Base-by-base conservation (phyloP, 2,113 vertebrate species). In the Madoqua kirkii region DNA sequence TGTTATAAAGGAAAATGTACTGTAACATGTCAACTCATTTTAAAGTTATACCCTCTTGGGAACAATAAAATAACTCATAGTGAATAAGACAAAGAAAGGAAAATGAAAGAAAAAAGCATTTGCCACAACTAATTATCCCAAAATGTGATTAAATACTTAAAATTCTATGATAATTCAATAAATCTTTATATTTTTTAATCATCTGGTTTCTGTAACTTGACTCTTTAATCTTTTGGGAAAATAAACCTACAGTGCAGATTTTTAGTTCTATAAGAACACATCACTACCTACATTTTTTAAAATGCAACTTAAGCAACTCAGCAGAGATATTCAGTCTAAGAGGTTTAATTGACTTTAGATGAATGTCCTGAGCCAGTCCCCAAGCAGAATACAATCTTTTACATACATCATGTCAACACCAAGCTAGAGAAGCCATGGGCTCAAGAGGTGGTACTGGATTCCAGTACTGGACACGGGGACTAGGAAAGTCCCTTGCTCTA, bases 141-240 rank as follows among this genome's bases (percentile, higher is more conserved):
- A 96, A 91, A 93, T 92, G 88, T 95, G 43, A 94, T 95, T 97
- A 94, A 96, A 87, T 79, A 91, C 59, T 95, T 96, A 25, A 40
- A 91, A 92, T 96, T 95, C 57, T 91, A 33, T 74, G 76, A 90
- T 93, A 93, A 93, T 54, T 57, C 40, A 90, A 96, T 94, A 90
- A 90, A 96, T 88, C 36, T 64, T 95, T 59, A 84, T 9, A 21
- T 74, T 83, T 89, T 95, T 95, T 48, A 97, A 87, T 95, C 52
- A 87, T 79, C 85, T 96, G 57, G 25, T 87, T 94, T 95, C 91
- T 91, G 14, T 88, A 87, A 86, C 57, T 94, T 86, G 54, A 91
- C 50, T 91, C 71, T 90, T 90, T 93, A 76, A 76, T 87, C 64
- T 96, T 85, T 60, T 7, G 27, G 64, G 62, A 40, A 93, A 83